Percentiles rank a stretch among this genome's conserved stretches.
phyloP scores from a whole-genome alignment of 2,797 vertebrate species.

The Takifugu ocellatus region DNA sequence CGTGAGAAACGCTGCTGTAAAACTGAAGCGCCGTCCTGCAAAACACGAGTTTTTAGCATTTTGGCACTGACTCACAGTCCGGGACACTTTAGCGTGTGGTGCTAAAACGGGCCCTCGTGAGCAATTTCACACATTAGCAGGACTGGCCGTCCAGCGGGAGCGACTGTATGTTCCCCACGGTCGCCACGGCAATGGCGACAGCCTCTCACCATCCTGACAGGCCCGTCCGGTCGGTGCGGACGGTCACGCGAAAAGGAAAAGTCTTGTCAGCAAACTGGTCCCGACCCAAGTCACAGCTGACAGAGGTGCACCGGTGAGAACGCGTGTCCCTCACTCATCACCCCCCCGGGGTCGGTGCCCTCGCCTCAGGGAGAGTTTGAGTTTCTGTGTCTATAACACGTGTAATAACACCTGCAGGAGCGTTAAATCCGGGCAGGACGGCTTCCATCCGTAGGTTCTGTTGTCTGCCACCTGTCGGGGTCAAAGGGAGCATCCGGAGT shows the following conservation, averaged over 20 bases:
- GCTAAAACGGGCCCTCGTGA: conserved; percentile 23
- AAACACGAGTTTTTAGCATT: too few relatives aligned
- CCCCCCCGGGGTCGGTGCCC: conserved; percentile 2
- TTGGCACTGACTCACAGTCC: too few relatives aligned
- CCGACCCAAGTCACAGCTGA: conserved; percentile 60
- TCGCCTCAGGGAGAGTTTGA: background rate
- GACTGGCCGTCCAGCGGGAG: conserved; percentile 63
- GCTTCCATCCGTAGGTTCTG: too few relatives aligned
- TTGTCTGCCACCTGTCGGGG: too few relatives aligned
- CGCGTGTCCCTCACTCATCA: conserved; percentile 39
- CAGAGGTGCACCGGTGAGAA: conserved; percentile 60
- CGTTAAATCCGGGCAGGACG: too few relatives aligned
- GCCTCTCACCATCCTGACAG: conserved; percentile 72
- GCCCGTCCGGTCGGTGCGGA: conserved; percentile 54
- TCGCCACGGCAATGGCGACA: conserved; percentile 59
- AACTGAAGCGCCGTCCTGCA: too few relatives aligned
- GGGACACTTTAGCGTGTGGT: too few relatives aligned
- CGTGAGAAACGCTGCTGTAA: too few relatives aligned
- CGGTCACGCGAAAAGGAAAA: conserved; percentile 57
- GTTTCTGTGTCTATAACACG: too few relatives aligned
- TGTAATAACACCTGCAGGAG: too few relatives aligned
- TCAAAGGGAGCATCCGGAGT: too few relatives aligned
- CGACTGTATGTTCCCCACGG: conserved; percentile 67
- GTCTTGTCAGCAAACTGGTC: conserved; percentile 72
- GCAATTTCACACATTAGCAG: conserved; percentile 74